These are phyloP conservation scores for Benitochromis conjunctus DNA, from an alignment of 2,113 vertebrate species.

Conservation along the genomic window DNA sequence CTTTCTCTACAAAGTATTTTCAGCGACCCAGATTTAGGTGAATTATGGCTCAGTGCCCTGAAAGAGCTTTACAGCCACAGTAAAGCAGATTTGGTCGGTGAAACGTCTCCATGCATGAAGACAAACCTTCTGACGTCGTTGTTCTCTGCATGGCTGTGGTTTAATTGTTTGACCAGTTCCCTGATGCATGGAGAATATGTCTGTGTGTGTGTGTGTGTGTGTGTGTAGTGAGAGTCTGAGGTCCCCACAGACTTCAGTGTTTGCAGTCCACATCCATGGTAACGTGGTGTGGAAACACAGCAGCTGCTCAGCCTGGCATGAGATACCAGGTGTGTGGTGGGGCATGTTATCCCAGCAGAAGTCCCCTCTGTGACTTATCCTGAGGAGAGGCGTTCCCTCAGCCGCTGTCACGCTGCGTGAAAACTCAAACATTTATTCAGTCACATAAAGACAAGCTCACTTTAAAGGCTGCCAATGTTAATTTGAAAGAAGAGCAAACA, in stretches of 20 bases:
- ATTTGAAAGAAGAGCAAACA: neutral
- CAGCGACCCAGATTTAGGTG: neutral
- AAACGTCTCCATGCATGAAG: neutral
- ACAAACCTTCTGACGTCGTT: neutral
- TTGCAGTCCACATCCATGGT: constrained; percentile 62
- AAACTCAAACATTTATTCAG: neutral
- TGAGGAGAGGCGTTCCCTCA: neutral
- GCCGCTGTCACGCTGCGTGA: neutral
- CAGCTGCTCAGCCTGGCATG: constrained; percentile 31
- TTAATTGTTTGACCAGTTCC: neutral
- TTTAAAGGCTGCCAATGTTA: neutral
- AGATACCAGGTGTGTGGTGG: constrained; percentile 55
- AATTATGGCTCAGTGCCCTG: neutral
- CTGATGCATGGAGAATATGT: neutral
- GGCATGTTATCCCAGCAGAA: constrained; percentile 31
- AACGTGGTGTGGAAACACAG: constrained; percentile 45
- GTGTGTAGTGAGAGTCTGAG: neutral
- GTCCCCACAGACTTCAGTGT: constrained; percentile 50
- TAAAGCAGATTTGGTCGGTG: neutral
- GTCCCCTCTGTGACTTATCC: neutral
- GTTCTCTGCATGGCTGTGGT: neutral
- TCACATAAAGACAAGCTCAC: neutral
- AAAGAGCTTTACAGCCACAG: neutral
- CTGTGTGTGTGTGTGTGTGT: neutral
- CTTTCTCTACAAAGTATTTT: neutral